These are phyloP conservation scores for Ochotona curzoniae DNA, from an alignment of 2,113 vertebrate genomes.

Conservation along the genomic window DNA sequence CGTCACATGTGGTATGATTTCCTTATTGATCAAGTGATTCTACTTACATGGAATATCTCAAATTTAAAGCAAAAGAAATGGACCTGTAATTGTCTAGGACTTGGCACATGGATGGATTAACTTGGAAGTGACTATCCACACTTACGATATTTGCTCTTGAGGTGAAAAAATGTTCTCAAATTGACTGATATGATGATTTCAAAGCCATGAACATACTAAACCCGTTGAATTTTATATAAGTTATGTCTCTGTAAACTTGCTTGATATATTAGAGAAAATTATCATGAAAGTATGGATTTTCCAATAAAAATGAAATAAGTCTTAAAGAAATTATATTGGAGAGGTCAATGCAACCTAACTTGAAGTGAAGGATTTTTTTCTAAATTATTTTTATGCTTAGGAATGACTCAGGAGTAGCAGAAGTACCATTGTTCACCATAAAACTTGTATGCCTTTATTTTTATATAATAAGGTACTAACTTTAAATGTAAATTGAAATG, in stretches of 20 bases:
- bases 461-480: background rate
- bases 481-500: background rate
- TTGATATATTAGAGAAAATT: background rate
- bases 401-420: background rate
- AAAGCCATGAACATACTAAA: background rate
- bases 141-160: background rate
- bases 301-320: no score
- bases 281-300: background rate
- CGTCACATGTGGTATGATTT: no score
- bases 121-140: background rate
- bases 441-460: background rate
- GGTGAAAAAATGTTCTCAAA: background rate
- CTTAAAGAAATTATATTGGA: background rate
- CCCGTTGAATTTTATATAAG: background rate
- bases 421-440: background rate
- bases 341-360: background rate
- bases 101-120: background rate
- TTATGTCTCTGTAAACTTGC: background rate
- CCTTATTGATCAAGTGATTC: background rate
- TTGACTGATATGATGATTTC: background rate
- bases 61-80: background rate
- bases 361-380: background rate
- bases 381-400: background rate
- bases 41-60: background rate
- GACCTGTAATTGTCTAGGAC: background rate